Base-by-base conservation (phyloP, 2,888 invertebrate species). In the Ferrisia virgata region DNA sequence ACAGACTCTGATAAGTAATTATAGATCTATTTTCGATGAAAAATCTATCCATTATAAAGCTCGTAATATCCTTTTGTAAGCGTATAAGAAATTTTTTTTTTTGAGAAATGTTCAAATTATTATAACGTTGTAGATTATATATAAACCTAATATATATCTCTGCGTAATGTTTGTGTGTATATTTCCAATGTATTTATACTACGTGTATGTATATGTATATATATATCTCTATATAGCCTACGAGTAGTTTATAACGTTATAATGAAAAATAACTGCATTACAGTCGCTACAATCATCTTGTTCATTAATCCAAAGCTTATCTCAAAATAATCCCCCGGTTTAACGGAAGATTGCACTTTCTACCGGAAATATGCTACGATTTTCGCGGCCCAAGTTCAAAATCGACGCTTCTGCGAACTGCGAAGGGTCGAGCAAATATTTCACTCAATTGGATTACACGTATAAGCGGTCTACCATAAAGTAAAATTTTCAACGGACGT, bases 201-300 rank as follows among this genome's bases (percentile, higher is more conserved):
- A n/a, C n/a, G 47, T n/a, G 6, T 15, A n/a, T 47, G n/a, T n/a
- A 43, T 43, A 2, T 47, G 22, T 22, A 18, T 8, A 18, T 47
- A 18, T 47, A 22, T 53, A 8, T 53, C 22, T 22, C 18, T 18
- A 22, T 53, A 4, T 13, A 47, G n/a, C n/a, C n/a, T n/a, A n/a
- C n/a, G n/a, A 2, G 22, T 53, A 22, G 53, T 53, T 53, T 53
- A 53, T 64, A 76, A 36, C 72, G 72, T 76, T 18, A 33, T 33
- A 76, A 36, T 36, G 72, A 76, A 76, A 76, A 76, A 76, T 76
- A 76, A 76, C 72, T 76, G 72, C 72, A 76, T 36, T 76, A 76
- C 18, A 15, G 64, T 64, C 28, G 18, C 72, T 33, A 76, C 72
- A 76, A 76, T 76, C 72, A 36, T 76, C 33, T 33, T 28, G 72